Conservation (phyloP, 2,888 invertebrate genomes). For the Andrena flavipes region DNA sequence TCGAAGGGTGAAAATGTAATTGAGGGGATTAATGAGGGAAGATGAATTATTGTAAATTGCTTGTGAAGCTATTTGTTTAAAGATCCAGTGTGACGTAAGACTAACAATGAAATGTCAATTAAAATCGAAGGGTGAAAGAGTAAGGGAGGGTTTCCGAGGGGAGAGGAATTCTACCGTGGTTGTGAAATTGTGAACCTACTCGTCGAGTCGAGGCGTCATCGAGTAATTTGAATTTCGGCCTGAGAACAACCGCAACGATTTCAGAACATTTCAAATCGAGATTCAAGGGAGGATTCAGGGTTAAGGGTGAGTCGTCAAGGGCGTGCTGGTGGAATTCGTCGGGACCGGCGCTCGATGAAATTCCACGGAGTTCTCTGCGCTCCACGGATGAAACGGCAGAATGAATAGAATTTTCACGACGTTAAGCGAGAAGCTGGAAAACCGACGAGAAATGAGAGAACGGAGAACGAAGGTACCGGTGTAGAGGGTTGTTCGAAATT, state of each 20-base stretch:
- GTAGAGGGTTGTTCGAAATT: slow-evolving; percentile 60
- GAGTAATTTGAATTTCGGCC: slow-evolving; percentile 24
- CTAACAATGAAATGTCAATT: neutral
- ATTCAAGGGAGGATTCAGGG: slow-evolving; percentile 71
- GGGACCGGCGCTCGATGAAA: slow-evolving; percentile 69
- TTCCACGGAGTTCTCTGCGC: slow-evolving; percentile 63
- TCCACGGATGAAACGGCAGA: slow-evolving; percentile 56
- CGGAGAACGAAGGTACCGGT: slow-evolving; percentile 22
- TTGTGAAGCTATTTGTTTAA: no score
- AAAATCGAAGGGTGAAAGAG: neutral
- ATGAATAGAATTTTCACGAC: slow-evolving; percentile 71
- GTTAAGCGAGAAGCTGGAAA: slow-evolving; percentile 59
- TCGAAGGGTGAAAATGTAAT: no score
- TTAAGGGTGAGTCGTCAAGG: slow-evolving; percentile 69
- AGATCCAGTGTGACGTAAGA: neutral
- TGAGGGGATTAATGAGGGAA: no score
- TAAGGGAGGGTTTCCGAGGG: neutral
- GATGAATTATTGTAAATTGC: no score
- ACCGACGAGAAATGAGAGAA: slow-evolving; percentile 42
- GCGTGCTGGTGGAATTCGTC: slow-evolving; percentile 64
- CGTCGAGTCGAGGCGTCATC: neutral
- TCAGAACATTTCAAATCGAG: slow-evolving; percentile 64
- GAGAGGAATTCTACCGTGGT: neutral
- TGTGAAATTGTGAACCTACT: neutral
- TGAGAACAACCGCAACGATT: slow-evolving; percentile 62